Evolutionary conservation across 2,113 vertebrate genomes (phyloP).

Genomic region (Acrocephalus kingi): DNA sequence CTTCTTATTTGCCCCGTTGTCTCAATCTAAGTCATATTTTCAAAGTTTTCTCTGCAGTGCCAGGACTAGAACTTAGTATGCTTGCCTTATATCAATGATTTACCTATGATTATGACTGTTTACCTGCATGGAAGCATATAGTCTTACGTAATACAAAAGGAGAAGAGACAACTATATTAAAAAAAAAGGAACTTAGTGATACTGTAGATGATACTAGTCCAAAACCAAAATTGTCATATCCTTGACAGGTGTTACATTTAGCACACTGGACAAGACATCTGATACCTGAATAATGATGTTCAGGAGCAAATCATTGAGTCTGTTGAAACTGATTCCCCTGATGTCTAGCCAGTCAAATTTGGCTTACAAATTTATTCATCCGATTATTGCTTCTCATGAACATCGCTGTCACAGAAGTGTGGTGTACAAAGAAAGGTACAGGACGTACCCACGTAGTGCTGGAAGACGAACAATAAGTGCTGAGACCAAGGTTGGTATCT

Average conservation of each 20-base stretch:
- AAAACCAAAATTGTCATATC: not conserved
- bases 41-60: not conserved
- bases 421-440: not conserved
- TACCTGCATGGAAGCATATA: not conserved
- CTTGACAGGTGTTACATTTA: conserved; percentile 19
- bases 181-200: not conserved
- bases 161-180: not conserved
- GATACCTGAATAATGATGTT: conserved; percentile 22
- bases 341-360: not conserved
- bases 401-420: not conserved
- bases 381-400: not conserved
- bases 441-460: not conserved
- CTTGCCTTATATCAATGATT: not conserved
- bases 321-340: not conserved
- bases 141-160: not conserved
- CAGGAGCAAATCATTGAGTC: not conserved
- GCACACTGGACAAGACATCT: not conserved
- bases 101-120: not conserved
- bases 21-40: not conserved
- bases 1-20: not conserved
- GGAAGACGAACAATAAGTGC: not conserved
- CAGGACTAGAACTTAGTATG: not conserved
- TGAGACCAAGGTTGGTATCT: conserved; percentile 18
- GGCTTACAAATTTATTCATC: not conserved
- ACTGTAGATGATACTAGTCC: not conserved